These are phyloP conservation scores for Aphaenogaster floridana DNA, from an alignment of 1,140 invertebrate genomes.

Conservation along the genomic window DNA sequence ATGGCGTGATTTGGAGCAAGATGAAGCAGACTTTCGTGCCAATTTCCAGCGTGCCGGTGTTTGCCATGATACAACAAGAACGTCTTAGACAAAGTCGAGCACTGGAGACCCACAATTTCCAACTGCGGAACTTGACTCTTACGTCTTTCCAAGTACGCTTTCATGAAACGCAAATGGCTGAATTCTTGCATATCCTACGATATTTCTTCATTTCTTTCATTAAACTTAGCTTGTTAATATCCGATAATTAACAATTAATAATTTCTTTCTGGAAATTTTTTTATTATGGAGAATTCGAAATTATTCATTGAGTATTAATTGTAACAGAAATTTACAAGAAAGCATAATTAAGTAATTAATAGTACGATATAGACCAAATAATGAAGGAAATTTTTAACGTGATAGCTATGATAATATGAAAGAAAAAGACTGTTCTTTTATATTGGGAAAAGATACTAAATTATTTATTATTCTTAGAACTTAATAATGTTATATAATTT, in stretches of 20 bases:
- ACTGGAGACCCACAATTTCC: conserved; percentile 65
- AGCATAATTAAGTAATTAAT: background rate
- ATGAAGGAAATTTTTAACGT: background rate
- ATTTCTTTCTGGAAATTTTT: background rate
- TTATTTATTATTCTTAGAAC: background rate
- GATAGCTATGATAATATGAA: background rate
- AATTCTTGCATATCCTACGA: background rate
- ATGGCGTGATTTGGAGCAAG: conserved; percentile 71
- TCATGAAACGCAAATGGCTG: background rate
- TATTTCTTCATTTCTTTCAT: background rate
- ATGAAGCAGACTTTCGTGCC: conserved; percentile 53
- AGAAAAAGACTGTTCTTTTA: background rate
- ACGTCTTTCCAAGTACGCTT: conserved; percentile 59
- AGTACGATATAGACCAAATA: background rate
- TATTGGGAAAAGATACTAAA: background rate
- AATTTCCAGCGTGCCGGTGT: conserved; percentile 49
- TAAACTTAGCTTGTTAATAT: conserved; percentile 7
- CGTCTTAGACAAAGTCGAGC: conserved; percentile 20
- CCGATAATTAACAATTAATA: background rate
- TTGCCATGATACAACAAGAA: conserved; percentile 39
- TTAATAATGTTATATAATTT: conserved; percentile 15
- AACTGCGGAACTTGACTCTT: conserved; percentile 66
- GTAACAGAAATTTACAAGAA: background rate
- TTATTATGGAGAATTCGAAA: background rate
- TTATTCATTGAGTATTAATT: background rate